Conservation (phyloP, 2,888 invertebrate species). For the Apantesis nais region DNA sequence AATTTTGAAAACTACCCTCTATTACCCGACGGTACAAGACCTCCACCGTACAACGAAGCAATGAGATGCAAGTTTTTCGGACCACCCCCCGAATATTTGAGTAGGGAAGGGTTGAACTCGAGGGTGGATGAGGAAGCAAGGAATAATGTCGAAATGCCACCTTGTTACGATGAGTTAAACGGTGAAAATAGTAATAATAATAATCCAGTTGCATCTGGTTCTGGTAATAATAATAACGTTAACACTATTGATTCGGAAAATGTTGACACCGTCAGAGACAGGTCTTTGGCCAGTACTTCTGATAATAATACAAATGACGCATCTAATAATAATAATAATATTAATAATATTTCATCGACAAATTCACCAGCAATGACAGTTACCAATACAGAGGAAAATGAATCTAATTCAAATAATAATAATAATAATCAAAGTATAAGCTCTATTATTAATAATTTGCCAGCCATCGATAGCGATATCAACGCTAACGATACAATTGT, state of each 20-base stretch:
- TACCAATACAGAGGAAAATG: slow-evolving; percentile 32
- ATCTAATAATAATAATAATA: slow-evolving; percentile 15
- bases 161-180: slow-evolving; percentile 71
- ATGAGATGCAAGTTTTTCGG: slow-evolving; percentile 75
- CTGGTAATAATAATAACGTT: slow-evolving; percentile 28
- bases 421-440: slow-evolving; percentile 50
- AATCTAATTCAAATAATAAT: slow-evolving; percentile 30
- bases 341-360: slow-evolving; percentile 21
- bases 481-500: slow-evolving; percentile 67
- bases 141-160: slow-evolving; percentile 74
- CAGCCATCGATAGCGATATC: slow-evolving; percentile 76
- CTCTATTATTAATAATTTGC: slow-evolving; percentile 73
- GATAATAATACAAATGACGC: slow-evolving; percentile 6
- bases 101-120: slow-evolving; percentile 62
- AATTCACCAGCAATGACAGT: slow-evolving; percentile 17
- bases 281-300: slow-evolving; percentile 30
- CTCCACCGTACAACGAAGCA: slow-evolving; percentile 76
- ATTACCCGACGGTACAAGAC: slow-evolving; percentile 53
- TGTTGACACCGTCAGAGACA: slow-evolving; percentile 35
- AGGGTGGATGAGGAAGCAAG: slow-evolving; percentile 66
- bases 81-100: slow-evolving; percentile 77
- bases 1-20: slow-evolving; percentile 72
- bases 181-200: slow-evolving; percentile 26
- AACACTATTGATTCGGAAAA: slow-evolving; percentile 11
- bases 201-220: slow-evolving; percentile 17